Evolutionary conservation across 1,140 invertebrate species (phyloP), one percentile per base, ranked within the genome.

Genomic region (Cydia fagiglandana): DNA sequence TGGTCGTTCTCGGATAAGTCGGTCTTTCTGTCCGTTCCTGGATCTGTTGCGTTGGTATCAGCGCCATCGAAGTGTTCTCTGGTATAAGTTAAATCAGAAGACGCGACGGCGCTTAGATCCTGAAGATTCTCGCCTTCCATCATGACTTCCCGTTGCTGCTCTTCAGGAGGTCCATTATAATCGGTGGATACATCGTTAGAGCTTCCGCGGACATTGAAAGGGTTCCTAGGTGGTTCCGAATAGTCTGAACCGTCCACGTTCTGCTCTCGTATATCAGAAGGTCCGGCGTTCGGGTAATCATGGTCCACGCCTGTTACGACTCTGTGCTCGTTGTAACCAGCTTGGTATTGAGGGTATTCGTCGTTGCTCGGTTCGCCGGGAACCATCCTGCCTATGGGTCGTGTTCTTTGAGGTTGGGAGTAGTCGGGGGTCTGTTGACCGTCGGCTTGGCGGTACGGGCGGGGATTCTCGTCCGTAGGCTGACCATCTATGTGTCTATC

Each of bases 41-140:
- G 30, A 12, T 91, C 89, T 0, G 77, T 78, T 2, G 76, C 41
- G 24, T 83, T 85, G 2, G 82, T 76, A 64, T 86, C 87, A 3
- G 88, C 85, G 1, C 88, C 88, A 20, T 91, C 90, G 47, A 91
- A 84, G 9, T 86, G 86, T 47, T 92, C 91, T 17, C 92, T 80
- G 6, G 88, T 80, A 73, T 84, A 88, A 0, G 89, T 82, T 73
- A 90, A 78, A 38, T 93, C 91, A 6, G 82, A 77, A 9, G 90
- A 85, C 6, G 90, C 84, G 73, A 90, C 86, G 10, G 81, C 76
- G 78, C 91, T 93, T 47, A 93, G 84, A 84, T 95, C 94, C 79
- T 94, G 93, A 28, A 94, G 83, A 78, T 95, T 95, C 79, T 94
- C 94, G 12, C 94, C 94, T 78, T 94, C 94, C 86, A 94, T 90